Evolutionary conservation across 2,888 invertebrate species (phyloP), one percentile per base, ranked within the genome.

Genomic region (Acanthosoma haemorrhoidale): DNA sequence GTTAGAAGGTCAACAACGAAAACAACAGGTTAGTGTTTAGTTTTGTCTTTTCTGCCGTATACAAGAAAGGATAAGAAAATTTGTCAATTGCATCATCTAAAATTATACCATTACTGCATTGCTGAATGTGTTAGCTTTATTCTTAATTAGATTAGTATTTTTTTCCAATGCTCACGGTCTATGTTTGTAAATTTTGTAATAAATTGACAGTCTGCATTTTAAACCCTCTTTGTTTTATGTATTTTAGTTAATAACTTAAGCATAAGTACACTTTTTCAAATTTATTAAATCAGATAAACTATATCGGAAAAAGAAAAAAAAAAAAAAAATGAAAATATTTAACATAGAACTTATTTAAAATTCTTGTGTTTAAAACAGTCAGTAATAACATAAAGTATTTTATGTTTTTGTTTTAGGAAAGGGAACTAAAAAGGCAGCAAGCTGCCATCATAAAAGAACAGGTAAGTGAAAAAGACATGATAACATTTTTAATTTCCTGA

Each of bases 371-470:
- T n/a, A n/a, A n/a, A n/a, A n/a, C n/a, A n/a, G n/a, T n/a, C n/a
- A n/a, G n/a, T n/a, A n/a, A n/a, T n/a, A n/a, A n/a, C n/a, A n/a
- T n/a, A 18, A 13, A 25, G 13, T 25, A n/a, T n/a, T n/a, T 11
- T 51, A 18, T 61, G 9, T 41, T 25, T 64, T 6, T 64, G 38
- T 64, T 64, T 70, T 85, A 94, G 94, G 94, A 95, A 80, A 87
- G 92, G 79, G 94, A 95, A 82, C 81, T 93, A 78, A 94, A 94
- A 82, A 84, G 93, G 78, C 93, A 94, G 79, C 94, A 94, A 79
- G 89, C 92, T 64, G 88, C 92, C 75, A 85, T 94, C 78, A 83
- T 93, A 76, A 94, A 94, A 83, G 94, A 94, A 83, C 94, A 94
- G 91, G 94, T 94, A 85, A 84, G 84, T 79, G 21, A 15, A 1